Evolutionary conservation across 1,140 invertebrate species (phyloP).

Genomic region (Macrosteles quadrilineatus): DNA sequence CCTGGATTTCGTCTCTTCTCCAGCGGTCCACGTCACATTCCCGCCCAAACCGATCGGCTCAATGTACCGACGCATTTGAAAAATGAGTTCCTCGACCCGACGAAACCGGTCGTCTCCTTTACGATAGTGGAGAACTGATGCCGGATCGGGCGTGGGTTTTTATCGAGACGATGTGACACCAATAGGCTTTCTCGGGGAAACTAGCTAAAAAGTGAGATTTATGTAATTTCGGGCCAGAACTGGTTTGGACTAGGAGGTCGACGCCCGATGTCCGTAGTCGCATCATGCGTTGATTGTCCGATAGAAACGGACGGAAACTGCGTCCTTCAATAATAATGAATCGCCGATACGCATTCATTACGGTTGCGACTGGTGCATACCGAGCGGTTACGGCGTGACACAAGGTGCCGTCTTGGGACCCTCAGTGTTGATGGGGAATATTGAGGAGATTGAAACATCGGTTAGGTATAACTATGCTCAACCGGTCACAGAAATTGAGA

Average conservation of each 20-base stretch:
- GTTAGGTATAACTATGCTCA: too few relatives aligned
- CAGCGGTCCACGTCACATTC: too few relatives aligned
- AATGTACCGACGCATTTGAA: too few relatives aligned
- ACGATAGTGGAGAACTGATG: too few relatives aligned
- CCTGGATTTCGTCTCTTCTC: background rate
- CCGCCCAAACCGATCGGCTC: too few relatives aligned
- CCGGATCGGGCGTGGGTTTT: background rate
- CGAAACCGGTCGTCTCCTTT: too few relatives aligned
- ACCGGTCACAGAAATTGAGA: too few relatives aligned
- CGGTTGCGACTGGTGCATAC: background rate
- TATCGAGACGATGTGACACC: slow-evolving; percentile 7
- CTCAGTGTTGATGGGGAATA: background rate
- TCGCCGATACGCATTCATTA: slow-evolving; percentile 2
- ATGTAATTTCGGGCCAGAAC: slow-evolving; percentile 12
- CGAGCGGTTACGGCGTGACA: slow-evolving; percentile 6
- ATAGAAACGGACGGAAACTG: background rate
- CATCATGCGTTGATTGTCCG: too few relatives aligned
- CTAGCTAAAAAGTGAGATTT: slow-evolving; percentile 14
- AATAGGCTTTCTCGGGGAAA: slow-evolving; percentile 8
- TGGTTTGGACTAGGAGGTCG: background rate
- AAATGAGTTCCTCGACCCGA: too few relatives aligned
- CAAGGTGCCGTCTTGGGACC: slow-evolving; percentile 1
- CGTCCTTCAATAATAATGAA: slow-evolving; percentile 10
- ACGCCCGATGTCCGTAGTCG: background rate
- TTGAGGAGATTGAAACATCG: background rate